Conservation (phyloP, 2,888 invertebrate species). For the Drosophila melanosoma region DNA sequence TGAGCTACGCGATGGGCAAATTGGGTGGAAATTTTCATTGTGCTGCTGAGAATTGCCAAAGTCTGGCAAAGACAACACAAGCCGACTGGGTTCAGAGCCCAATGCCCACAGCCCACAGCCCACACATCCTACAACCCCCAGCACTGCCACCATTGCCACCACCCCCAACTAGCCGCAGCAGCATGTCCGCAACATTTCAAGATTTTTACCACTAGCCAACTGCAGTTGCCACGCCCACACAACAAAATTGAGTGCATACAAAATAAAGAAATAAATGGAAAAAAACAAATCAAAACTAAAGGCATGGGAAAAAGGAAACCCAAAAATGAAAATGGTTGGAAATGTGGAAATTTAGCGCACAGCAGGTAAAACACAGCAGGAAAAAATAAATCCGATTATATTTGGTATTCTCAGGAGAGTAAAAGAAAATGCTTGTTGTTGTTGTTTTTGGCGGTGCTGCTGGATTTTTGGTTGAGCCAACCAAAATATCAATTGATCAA, state of each 20-base stretch:
- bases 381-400: slow-evolving; percentile 22
- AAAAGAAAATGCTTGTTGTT: neutral
- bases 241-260: slow-evolving; percentile 24
- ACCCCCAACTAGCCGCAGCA: neutral
- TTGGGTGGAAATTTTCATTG: slow-evolving; percentile 48
- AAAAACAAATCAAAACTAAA: neutral
- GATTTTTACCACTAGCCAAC: slow-evolving; percentile 25
- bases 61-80: slow-evolving; percentile 29
- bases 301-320: slow-evolving; percentile 8
- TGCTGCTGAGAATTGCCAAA: slow-evolving; percentile 18
- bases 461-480: slow-evolving; percentile 5
- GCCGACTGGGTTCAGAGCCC: neutral
- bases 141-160: neutral
- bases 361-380: slow-evolving; percentile 49
- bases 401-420: slow-evolving; percentile 11
- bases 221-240: slow-evolving; percentile 32
- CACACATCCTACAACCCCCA: neutral
- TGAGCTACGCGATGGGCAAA: slow-evolving; percentile 38
- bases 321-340: slow-evolving; percentile 18
- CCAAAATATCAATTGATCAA: slow-evolving; percentile 47
- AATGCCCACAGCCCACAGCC: neutral
- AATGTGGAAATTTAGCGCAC: slow-evolving; percentile 50
- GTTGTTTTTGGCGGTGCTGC: neutral
- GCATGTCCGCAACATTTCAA: slow-evolving; percentile 17
- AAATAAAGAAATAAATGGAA: neutral